Conservation (phyloP, 2,888 invertebrate genomes). For the Melanophora roralis region DNA sequence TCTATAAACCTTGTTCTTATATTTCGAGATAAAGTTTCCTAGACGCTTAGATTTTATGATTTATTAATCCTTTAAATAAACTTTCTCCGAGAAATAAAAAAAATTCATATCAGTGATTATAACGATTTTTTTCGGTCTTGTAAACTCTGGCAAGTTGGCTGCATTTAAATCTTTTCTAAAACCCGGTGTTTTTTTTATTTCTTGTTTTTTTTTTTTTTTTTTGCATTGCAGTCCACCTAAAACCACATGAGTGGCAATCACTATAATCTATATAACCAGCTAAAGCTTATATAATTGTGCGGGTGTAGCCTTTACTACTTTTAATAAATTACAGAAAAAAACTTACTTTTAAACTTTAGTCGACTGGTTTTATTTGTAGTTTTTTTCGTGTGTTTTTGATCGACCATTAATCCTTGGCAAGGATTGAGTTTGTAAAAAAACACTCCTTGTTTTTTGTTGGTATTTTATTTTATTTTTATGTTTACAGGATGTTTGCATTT, state of each 20-base stretch:
- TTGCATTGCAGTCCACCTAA: conserved; percentile 17
- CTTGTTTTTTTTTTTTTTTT: conserved; percentile 49
- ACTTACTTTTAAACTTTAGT: conserved; percentile 13
- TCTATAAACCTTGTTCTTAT: too few relatives aligned
- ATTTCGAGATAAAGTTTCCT: too few relatives aligned
- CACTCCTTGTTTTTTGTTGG: conserved; percentile 49
- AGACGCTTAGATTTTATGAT: too few relatives aligned
- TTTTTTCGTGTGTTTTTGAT: conserved; percentile 12
- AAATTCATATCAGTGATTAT: conserved; percentile 22
- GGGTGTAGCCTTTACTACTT: conserved; percentile 43
- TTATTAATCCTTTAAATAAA: too few relatives aligned
- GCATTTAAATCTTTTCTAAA: conserved; percentile 17
- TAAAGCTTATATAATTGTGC: conserved; percentile 33
- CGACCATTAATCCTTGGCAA: conserved; percentile 22
- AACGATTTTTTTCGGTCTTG: conserved; percentile 7
- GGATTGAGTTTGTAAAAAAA: conserved; percentile 45
- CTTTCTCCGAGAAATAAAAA: neutral
- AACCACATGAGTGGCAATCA: conserved; percentile 42
- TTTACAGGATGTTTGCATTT: conserved; percentile 47
- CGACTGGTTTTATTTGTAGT: conserved; percentile 4
- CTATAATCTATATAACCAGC: neutral
- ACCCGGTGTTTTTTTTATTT: conserved; percentile 36
- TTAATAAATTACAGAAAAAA: conserved; percentile 13
- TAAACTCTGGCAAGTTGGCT: too few relatives aligned
- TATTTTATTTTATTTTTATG: conserved; percentile 10